Evolutionary conservation across 1,140 invertebrate genomes (phyloP).

Genomic region (Philaenus spumarius): DNA sequence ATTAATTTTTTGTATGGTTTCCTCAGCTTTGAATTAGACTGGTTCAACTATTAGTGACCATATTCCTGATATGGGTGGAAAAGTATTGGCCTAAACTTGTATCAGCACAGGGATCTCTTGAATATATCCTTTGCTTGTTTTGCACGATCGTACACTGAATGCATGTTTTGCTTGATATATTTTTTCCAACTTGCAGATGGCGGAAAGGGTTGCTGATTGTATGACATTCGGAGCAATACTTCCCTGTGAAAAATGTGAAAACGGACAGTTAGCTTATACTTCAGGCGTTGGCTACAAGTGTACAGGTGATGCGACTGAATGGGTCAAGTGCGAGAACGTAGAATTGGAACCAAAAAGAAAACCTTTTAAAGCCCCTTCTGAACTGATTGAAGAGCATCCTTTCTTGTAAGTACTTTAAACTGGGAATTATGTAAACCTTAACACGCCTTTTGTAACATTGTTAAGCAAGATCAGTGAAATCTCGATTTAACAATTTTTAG

Average conservation of each 20-base stretch:
- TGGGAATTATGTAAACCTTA: too few species aligned
- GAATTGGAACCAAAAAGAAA: conserved; percentile 64
- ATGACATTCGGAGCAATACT: conserved; percentile 81
- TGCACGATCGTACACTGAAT: not conserved
- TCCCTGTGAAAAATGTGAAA: conserved; percentile 72
- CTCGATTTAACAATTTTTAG: too few species aligned
- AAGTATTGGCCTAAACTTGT: too few species aligned
- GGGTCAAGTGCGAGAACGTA: conserved; percentile 77
- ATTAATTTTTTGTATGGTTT: too few species aligned
- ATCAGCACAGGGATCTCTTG: too few species aligned
- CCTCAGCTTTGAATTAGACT: too few species aligned
- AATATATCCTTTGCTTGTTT: too few species aligned
- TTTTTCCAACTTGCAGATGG: conserved; percentile 58
- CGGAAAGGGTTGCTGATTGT: conserved; percentile 72
- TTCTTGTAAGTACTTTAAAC: conserved; percentile 63
- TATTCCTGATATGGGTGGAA: too few species aligned
- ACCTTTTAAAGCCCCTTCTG: conserved; percentile 64
- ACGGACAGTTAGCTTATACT: conserved; percentile 62
- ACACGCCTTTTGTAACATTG: too few species aligned
- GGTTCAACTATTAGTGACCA: too few species aligned
- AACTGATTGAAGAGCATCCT: conserved; percentile 50
- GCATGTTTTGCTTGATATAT: too few species aligned
- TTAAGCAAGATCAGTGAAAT: too few species aligned
- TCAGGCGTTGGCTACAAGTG: conserved; percentile 71
- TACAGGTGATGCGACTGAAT: conserved; percentile 76